Percentiles rank a stretch among this genome's conserved stretches.
Conservation (phyloP, 2,888 invertebrate genomes). For the Epiblema foenella region DNA sequence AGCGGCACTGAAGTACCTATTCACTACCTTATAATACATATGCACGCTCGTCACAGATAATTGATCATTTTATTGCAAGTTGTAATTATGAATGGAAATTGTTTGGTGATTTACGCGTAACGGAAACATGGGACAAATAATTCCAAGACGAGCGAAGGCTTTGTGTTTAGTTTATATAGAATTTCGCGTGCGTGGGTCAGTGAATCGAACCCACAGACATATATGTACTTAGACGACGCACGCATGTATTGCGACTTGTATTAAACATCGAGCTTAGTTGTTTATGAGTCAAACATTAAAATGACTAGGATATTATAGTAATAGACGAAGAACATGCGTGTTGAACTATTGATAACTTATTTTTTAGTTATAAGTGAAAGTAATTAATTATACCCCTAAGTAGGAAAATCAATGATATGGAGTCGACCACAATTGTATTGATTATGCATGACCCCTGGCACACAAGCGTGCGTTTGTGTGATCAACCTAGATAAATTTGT, state of each 20-base stretch:
- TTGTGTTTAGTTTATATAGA: constrained; percentile 47
- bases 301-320: no score
- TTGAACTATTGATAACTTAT: no score
- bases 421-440: no score
- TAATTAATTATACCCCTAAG: no score
- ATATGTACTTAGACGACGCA: not conserved
- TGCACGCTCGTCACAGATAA: constrained; percentile 32
- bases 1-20: not conserved
- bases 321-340: no score
- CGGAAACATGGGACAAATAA: constrained; percentile 54
- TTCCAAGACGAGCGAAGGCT: constrained; percentile 51
- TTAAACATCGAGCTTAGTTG: no score
- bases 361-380: no score
- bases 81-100: constrained; percentile 48
- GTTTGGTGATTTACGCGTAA: constrained; percentile 45
- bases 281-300: no score
- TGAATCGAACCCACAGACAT: not conserved
- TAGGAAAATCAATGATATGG: no score
- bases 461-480: no score
- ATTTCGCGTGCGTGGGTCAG: constrained; percentile 22
- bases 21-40: constrained; percentile 16
- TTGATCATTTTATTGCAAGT: constrained; percentile 22
- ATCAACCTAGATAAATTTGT: no score
- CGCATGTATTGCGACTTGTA: no score
- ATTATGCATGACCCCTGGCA: not conserved